Evolutionary conservation across 2,797 vertebrate genomes (phyloP).

Genomic region (Spea hammondii): DNA sequence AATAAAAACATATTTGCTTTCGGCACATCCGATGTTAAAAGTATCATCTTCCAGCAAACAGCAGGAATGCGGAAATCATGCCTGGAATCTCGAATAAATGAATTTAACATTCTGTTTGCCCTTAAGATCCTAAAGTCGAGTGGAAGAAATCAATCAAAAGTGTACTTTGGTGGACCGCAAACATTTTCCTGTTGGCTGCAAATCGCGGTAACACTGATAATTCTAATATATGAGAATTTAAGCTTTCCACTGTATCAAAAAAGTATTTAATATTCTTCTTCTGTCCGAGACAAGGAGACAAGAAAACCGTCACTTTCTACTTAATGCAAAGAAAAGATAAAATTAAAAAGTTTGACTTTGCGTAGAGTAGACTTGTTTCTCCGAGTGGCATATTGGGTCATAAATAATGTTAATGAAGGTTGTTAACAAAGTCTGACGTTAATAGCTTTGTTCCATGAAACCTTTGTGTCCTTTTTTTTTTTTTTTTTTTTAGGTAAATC

Average conservation of each 20-base stretch:
- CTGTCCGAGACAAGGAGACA: background rate
- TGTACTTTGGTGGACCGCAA: background rate
- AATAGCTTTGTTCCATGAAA: slow-evolving; percentile 6
- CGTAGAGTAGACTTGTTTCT: background rate
- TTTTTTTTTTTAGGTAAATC: slow-evolving; percentile 23
- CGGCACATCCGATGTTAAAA: background rate
- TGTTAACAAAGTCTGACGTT: slow-evolving; percentile 51
- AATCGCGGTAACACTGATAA: no score
- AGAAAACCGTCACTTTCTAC: background rate
- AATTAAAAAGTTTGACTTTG: background rate
- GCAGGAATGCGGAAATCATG: background rate
- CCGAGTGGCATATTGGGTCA: slow-evolving; percentile 12
- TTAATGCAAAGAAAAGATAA: no score
- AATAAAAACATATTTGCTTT: no score
- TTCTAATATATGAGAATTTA: no score
- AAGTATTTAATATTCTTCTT: slow-evolving; percentile 21
- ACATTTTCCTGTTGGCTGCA: no score
- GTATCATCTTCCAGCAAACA: background rate
- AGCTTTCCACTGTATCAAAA: no score
- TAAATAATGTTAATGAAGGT: slow-evolving; percentile 47
- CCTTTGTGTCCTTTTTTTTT: slow-evolving; percentile 42
- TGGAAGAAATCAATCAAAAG: slow-evolving; percentile 21
- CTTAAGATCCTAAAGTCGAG: background rate
- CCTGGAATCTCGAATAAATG: slow-evolving; percentile 10
- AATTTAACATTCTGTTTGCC: slow-evolving; percentile 9